Conservation (phyloP, 2,888 invertebrate species). For the Cartodere bifasciata region DNA sequence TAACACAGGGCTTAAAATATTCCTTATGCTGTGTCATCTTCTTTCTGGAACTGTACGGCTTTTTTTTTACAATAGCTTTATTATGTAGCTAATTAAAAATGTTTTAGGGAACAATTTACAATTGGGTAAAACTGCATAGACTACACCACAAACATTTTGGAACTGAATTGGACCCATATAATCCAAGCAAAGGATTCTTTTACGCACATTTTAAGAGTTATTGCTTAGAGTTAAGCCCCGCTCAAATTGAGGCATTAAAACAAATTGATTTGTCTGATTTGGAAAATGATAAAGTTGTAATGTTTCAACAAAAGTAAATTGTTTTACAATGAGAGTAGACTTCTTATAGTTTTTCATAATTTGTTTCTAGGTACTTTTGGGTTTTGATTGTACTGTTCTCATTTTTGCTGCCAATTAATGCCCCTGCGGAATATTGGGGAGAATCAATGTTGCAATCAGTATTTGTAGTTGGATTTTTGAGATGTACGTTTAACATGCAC, state of each 20-base stretch:
- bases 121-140: slow-evolving; percentile 73
- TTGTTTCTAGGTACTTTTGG: slow-evolving; percentile 51
- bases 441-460: slow-evolving; percentile 50
- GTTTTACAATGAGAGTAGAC: neutral
- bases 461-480: slow-evolving; percentile 55
- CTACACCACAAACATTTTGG: slow-evolving; percentile 69
- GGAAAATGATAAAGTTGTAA: slow-evolving; percentile 60
- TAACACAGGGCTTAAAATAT: slow-evolving; percentile 50
- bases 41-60: slow-evolving; percentile 71
- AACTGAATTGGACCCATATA: slow-evolving; percentile 69
- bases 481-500: slow-evolving; percentile 52
- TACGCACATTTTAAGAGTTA: slow-evolving; percentile 69
- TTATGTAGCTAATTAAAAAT: slow-evolving; percentile 1
- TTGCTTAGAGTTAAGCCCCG: slow-evolving; percentile 48
- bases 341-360: neutral
- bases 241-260: slow-evolving; percentile 47
- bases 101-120: slow-evolving; percentile 64
- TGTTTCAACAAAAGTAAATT: slow-evolving; percentile 66
- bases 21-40: slow-evolving; percentile 73
- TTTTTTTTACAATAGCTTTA: neutral
- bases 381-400: slow-evolving; percentile 50
- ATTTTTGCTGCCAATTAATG: slow-evolving; percentile 57
- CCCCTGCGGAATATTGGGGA: slow-evolving; percentile 68
- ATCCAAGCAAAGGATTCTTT: slow-evolving; percentile 65
- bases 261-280: slow-evolving; percentile 71